phyloP scores from a whole-genome alignment of 2,797 vertebrate genomes.

The Girardinus metallicus region DNA sequence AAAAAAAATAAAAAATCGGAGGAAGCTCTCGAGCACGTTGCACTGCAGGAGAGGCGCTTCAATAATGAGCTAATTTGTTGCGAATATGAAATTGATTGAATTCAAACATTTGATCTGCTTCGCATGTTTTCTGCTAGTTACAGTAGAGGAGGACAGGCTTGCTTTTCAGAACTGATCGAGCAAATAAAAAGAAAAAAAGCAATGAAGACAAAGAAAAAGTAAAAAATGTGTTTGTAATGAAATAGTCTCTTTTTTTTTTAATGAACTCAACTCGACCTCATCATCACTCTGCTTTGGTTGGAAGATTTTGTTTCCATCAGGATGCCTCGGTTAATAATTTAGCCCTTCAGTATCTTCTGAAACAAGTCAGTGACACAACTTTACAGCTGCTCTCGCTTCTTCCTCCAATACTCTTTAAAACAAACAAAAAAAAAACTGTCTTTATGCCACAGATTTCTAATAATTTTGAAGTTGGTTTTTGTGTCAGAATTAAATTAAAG shows the following conservation, averaged over 20 bases:
- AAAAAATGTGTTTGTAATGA: conserved; percentile 54
- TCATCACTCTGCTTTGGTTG: conserved; percentile 46
- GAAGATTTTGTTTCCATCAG: conserved; percentile 57
- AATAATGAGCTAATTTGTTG: conserved; percentile 57
- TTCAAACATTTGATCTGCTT: conserved; percentile 65
- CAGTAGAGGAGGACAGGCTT: conserved; percentile 52
- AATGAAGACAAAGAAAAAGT: conserved; percentile 46
- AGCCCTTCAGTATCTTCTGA: conserved; percentile 40
- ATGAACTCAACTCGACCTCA: conserved; percentile 50
- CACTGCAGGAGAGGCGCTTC: conserved; percentile 17
- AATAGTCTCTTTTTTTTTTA: conserved; percentile 31
- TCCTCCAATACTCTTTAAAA: conserved; percentile 16
- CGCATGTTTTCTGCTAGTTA: conserved; percentile 71
- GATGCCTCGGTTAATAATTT: conserved; percentile 59
- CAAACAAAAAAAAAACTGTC: background rate
- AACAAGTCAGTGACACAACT: conserved; percentile 41
- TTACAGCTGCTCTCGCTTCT: conserved; percentile 34
- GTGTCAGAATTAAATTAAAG: background rate
- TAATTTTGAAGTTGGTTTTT: background rate
- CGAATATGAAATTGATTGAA: conserved; percentile 62
- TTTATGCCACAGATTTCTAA: background rate
- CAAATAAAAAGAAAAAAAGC: conserved; percentile 29
- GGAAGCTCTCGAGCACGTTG: conserved; percentile 34
- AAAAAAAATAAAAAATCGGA: conserved; percentile 8
- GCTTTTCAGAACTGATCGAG: conserved; percentile 63